These are phyloP conservation scores for Drosophila hamatofila DNA, from an alignment of 2,888 invertebrate species.

Conservation along the genomic window DNA sequence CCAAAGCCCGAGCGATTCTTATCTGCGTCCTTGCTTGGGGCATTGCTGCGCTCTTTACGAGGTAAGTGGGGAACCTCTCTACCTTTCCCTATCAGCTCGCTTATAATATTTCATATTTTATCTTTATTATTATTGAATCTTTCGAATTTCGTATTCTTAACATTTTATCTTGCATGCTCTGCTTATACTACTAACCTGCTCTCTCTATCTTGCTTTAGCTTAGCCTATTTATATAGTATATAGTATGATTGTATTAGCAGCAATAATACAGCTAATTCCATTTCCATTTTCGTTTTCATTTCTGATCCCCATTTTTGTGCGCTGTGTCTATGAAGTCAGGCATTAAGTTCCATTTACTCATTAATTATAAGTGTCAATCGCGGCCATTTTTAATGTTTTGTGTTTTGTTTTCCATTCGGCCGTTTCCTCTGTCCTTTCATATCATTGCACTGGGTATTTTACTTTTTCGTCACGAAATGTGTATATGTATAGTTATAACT, in stretches of 20 bases:
- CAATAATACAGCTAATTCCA: conserved; percentile 20
- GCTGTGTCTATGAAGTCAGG: conserved; percentile 57
- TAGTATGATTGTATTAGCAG: not conserved
- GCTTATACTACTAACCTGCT: conserved; percentile 19
- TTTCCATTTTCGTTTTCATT: conserved; percentile 14
- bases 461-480: not conserved
- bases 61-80: conserved; percentile 87
- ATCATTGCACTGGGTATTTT: conserved; percentile 3
- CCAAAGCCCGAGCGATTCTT: conserved; percentile 92
- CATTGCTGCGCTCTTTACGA: conserved; percentile 93
- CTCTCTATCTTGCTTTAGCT: not conserved
- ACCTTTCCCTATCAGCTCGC: conserved; percentile 13
- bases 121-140: conserved; percentile 30
- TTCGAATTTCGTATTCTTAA: conserved; percentile 4
- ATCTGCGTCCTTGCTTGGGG: conserved; percentile 94
- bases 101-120: conserved; percentile 35
- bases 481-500: not conserved
- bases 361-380: conserved; percentile 82
- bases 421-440: conserved; percentile 23
- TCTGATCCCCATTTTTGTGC: conserved; percentile 29
- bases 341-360: conserved; percentile 65
- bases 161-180: conserved; percentile 54
- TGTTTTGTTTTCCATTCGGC: conserved; percentile 44
- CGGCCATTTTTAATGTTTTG: conserved; percentile 77
- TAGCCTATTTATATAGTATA: conserved; percentile 8